A percentile compares a stretch with the other conserved stretches of the same genome.
phyloP scores from a whole-genome alignment of 1,140 invertebrate genomes.

The Vanessa atalanta region DNA sequence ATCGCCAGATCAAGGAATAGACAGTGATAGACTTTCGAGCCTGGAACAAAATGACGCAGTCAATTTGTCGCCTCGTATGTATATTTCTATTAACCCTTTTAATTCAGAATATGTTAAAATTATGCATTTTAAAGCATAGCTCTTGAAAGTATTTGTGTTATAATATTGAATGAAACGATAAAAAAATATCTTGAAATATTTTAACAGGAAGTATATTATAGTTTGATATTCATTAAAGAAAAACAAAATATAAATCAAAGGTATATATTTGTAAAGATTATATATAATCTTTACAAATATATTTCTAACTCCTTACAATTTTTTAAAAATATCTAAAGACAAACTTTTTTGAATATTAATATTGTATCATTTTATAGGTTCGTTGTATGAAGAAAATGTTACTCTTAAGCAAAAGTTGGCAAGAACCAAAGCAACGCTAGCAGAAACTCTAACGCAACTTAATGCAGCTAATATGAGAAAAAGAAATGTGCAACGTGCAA shows the following conservation, averaged over 20 bases:
- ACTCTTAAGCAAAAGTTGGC: conserved; percentile 81
- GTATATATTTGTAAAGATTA: too few species aligned
- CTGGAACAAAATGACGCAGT: conserved; percentile 76
- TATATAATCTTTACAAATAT: too few species aligned
- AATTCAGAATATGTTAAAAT: neutral
- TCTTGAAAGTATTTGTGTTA: neutral
- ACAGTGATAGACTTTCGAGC: conserved; percentile 82
- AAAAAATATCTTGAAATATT: too few species aligned
- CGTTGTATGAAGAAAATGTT: conserved; percentile 82
- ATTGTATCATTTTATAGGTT: conserved; percentile 55
- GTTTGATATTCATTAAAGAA: too few species aligned
- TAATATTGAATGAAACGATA: too few species aligned
- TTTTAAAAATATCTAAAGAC: too few species aligned
- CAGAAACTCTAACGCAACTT: conserved; percentile 82
- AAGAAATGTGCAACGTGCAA: conserved; percentile 82
- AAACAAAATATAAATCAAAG: too few species aligned
- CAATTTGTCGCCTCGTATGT: conserved; percentile 71
- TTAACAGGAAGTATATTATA: too few species aligned
- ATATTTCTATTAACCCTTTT: conserved; percentile 10
- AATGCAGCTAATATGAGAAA: conserved; percentile 82
- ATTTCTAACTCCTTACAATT: too few species aligned
- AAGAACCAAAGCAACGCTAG: conserved; percentile 81
- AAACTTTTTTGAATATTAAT: neutral
- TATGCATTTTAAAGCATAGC: too few species aligned
- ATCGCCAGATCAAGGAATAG: conserved; percentile 83